phyloP scores from a whole-genome alignment of 2,113 vertebrate genomes.

The Nibea albiflora region DNA sequence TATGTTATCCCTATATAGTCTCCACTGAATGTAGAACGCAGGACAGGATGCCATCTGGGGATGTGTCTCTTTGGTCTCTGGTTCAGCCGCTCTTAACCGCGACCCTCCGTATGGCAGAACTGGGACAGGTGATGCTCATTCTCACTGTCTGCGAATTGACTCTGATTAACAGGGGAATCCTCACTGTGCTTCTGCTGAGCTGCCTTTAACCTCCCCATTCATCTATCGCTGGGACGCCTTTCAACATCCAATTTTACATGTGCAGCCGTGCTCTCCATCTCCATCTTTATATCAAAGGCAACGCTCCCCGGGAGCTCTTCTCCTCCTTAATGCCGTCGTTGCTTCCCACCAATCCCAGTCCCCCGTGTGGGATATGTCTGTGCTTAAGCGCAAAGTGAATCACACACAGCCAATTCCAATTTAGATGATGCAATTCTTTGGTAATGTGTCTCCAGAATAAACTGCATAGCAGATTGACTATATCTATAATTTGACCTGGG shows the following conservation, averaged over 20 bases:
- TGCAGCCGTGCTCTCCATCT: conserved; percentile 61
- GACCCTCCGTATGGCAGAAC: conserved; percentile 6
- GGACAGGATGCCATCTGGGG: conserved; percentile 23
- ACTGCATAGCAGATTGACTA: conserved; percentile 39
- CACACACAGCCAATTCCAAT: conserved; percentile 68
- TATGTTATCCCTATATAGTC: conserved; percentile 1
- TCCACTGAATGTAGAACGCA: background rate
- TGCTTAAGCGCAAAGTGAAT: conserved; percentile 60
- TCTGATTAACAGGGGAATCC: conserved; percentile 53
- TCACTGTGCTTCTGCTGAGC: conserved; percentile 35
- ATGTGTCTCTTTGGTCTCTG: background rate
- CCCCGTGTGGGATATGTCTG: conserved; percentile 55
- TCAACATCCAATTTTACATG: conserved; percentile 77
- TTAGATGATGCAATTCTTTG: conserved; percentile 73
- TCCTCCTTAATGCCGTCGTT: conserved; percentile 55
- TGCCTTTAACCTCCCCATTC: conserved; percentile 55
- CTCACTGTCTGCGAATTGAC: conserved; percentile 44
- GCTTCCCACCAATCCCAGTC: conserved; percentile 57
- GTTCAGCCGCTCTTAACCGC: conserved; percentile 44
- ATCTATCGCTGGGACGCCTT: conserved; percentile 67
- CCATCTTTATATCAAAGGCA: conserved; percentile 74
- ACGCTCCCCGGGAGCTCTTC: conserved; percentile 44
- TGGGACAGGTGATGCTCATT: conserved; percentile 29
- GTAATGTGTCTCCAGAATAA: conserved; percentile 60
- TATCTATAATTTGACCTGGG: conserved; percentile 59